Conservation (phyloP, 2,888 invertebrate genomes). For the Acrobeloides nanus region DNA sequence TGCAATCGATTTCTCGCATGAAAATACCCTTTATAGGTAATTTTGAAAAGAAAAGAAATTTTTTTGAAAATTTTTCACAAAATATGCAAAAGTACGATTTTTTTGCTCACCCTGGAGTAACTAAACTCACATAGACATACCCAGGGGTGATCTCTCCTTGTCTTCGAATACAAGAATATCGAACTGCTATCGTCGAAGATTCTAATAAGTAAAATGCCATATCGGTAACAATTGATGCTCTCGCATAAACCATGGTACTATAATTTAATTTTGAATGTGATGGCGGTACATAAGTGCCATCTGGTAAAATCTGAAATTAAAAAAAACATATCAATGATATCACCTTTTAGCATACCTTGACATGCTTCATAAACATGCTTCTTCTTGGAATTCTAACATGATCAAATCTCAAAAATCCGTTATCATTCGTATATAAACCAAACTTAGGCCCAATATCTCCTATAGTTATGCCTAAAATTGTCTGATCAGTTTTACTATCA, state of each 20-base stretch:
- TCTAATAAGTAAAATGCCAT: conserved; percentile 71
- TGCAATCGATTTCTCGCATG: no score
- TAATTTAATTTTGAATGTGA: conserved; percentile 14
- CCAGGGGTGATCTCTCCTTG: conserved; percentile 70
- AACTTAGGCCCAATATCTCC: conserved; percentile 92
- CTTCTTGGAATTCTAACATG: conserved; percentile 78
- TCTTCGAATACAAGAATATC: conserved; percentile 80
- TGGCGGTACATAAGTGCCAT: conserved; percentile 14
- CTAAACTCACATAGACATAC: no score
- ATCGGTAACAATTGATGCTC: conserved; percentile 90
- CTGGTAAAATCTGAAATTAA: conserved; percentile 65
- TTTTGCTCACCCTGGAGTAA: no score
- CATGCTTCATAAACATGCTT: conserved; percentile 90
- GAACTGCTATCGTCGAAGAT: conserved; percentile 77
- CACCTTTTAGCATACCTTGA: conserved; percentile 67
- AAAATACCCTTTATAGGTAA: no score
- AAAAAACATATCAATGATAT: no score
- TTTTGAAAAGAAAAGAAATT: conserved; percentile 1
- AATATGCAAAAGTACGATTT: no score
- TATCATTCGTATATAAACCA: conserved; percentile 72
- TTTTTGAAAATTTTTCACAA: neutral
- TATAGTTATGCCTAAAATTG: conserved; percentile 70
- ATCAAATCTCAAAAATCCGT: conserved; percentile 82
- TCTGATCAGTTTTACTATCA: neutral
- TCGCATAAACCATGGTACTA: conserved; percentile 77